Base-by-base conservation (phyloP, 2,888 invertebrate species). In the Exocentrus adspersus region DNA sequence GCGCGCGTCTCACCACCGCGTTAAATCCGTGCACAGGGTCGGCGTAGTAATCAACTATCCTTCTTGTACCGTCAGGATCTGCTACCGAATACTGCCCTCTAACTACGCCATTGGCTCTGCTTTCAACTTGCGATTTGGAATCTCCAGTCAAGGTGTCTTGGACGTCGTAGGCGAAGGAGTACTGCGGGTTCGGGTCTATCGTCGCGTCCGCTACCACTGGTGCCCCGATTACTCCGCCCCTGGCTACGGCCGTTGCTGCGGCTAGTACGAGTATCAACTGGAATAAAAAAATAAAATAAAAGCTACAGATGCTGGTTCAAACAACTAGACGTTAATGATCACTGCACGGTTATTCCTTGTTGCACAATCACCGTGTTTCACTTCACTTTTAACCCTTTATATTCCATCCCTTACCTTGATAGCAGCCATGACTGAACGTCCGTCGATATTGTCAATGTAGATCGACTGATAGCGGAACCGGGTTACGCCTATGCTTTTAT, bases 1-100 rank as follows among this genome's bases (percentile, higher is more conserved):
- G 85, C 73, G 85, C 84, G 53, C 83, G 84, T 71, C 83, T 84
- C 14, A 87, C 87, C 43, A 87, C 85, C 62, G 87, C 87, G 74
- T 87, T 87, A 83, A 87, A 87, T 52, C 87, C 87, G 72, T 87
- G 84, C 61, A 85, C 81, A 46, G 86, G 86, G 79, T 87, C 87
- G 54, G 87, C 86, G 56, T 85, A 85, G 79, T 87, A 87, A 73
- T 87, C 86, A 10, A 87, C 87, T 72, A 84, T 81, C 65, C 87
- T 83, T 65, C 84, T 81, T 62, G 85, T 85, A 71, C 87, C 87
- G 71, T 87, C 87, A 64, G 87, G 83, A 75, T 87, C 87, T 57
- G 84, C 82, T 17, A 87, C 77, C 46, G 84, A 84, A 79, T 87
- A 87, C 65, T 84, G 82, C 58, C 87, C 87, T 70, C 84, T 85